Conservation (phyloP, 2,113 vertebrate species). For the Passer domesticus region DNA sequence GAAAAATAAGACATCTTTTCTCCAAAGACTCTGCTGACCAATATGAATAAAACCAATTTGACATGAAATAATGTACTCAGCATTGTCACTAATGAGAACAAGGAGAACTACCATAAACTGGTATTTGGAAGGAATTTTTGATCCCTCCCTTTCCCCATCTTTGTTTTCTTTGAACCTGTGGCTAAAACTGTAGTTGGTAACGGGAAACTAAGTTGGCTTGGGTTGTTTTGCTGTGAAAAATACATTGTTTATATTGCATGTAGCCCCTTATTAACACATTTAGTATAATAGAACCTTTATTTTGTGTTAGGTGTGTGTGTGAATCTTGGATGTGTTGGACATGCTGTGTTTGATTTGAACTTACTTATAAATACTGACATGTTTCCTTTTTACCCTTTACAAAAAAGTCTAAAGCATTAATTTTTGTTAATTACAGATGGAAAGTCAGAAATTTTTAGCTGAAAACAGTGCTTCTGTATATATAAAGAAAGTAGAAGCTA, state of each 20-base stretch:
- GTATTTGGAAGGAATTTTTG: neutral
- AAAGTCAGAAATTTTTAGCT: conserved; percentile 98
- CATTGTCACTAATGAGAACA: neutral
- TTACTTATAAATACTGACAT: neutral
- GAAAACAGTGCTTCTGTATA: conserved; percentile 99
- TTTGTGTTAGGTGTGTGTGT: neutral
- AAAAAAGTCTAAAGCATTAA: conserved; percentile 4
- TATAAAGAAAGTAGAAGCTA: conserved; percentile 98
- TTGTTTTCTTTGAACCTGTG: neutral
- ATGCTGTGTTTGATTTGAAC: neutral
- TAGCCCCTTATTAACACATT: neutral
- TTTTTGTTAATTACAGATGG: conserved; percentile 84
- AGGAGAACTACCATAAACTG: neutral
- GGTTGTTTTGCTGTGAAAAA: neutral
- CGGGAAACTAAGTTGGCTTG: neutral
- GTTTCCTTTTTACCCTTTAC: neutral
- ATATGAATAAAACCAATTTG: neutral
- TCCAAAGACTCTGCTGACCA: neutral
- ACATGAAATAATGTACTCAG: neutral
- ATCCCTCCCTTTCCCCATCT: neutral
- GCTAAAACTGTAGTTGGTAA: neutral
- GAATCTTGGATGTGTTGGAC: neutral
- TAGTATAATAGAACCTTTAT: neutral
- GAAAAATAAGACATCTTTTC: neutral
- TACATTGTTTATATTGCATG: neutral